phyloP scores from a whole-genome alignment of 2,888 invertebrate species.

The Priocnemis perturbator region DNA sequence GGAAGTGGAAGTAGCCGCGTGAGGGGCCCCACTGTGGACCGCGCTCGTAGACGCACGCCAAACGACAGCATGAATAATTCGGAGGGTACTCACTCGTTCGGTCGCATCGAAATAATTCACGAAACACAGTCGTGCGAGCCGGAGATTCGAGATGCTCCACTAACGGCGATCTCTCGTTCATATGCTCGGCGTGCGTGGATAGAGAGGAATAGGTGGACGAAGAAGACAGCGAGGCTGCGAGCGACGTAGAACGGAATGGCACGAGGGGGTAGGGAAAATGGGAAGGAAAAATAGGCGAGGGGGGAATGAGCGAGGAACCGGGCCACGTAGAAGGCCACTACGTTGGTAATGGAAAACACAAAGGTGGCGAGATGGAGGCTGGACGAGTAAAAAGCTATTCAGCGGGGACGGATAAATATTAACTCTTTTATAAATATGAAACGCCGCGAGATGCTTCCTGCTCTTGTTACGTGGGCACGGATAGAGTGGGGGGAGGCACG shows the following conservation, averaged over 20 bases:
- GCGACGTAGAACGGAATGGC: background rate
- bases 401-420: slow-evolving; percentile 53
- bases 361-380: too few species aligned
- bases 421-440: slow-evolving; percentile 61
- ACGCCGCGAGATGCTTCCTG: slow-evolving; percentile 34
- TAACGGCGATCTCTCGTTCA: too few species aligned
- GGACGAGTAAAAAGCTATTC: slow-evolving; percentile 44
- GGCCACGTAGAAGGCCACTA: too few species aligned
- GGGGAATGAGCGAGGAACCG: slow-evolving; percentile 13
- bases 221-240: too few species aligned
- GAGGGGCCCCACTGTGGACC: too few species aligned
- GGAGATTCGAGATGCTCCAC: too few species aligned
- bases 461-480: slow-evolving; percentile 33
- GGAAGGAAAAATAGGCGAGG: slow-evolving; percentile 28
- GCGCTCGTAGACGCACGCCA: too few species aligned
- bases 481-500: background rate
- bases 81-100: background rate
- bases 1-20: too few species aligned
- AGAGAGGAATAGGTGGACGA: background rate
- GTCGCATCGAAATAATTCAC: slow-evolving; percentile 1
- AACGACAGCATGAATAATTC: too few species aligned
- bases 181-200: too few species aligned
- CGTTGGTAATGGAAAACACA: too few species aligned
- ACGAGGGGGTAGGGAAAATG: background rate
- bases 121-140: background rate